Conservation (phyloP, 2,113 vertebrate genomes). For the Platysternon megacephalum region DNA sequence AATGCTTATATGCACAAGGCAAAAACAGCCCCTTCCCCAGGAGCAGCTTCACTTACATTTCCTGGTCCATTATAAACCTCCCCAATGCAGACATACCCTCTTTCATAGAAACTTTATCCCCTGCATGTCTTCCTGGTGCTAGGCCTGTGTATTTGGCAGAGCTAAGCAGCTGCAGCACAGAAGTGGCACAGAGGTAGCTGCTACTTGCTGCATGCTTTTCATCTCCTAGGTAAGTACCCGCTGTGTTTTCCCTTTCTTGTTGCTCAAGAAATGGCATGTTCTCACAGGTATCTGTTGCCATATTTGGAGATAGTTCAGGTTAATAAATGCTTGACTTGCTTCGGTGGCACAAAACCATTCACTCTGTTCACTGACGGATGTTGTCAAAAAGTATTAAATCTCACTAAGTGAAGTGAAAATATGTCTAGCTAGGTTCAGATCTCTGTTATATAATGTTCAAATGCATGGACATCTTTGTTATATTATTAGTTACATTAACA, state of each 20-base stretch:
- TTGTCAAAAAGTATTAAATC: not conserved
- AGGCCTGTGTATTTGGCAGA: not conserved
- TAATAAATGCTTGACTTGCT: not conserved
- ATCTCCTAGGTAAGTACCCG: not conserved
- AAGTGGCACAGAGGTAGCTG: not conserved
- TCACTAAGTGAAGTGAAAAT: not conserved
- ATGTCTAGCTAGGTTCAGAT: not conserved
- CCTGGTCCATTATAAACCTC: not conserved
- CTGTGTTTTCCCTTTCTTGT: not conserved
- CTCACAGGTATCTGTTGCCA: not conserved
- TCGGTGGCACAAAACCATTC: not conserved
- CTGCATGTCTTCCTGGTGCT: too few species aligned
- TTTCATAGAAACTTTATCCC: not conserved
- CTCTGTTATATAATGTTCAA: not conserved
- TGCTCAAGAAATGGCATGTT: fast-evolving
- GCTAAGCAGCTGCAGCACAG: not conserved
- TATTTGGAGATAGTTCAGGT: not conserved
- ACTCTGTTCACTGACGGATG: not conserved
- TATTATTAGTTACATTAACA: not conserved
- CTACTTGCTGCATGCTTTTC: not conserved
- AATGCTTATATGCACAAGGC: fast-evolving
- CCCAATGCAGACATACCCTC: not conserved
- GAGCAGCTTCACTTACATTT: not conserved
- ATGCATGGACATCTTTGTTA: not conserved
- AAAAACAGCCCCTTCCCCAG: not conserved